Conservation (phyloP, 2,113 vertebrate species). For the Eira barbara region DNA sequence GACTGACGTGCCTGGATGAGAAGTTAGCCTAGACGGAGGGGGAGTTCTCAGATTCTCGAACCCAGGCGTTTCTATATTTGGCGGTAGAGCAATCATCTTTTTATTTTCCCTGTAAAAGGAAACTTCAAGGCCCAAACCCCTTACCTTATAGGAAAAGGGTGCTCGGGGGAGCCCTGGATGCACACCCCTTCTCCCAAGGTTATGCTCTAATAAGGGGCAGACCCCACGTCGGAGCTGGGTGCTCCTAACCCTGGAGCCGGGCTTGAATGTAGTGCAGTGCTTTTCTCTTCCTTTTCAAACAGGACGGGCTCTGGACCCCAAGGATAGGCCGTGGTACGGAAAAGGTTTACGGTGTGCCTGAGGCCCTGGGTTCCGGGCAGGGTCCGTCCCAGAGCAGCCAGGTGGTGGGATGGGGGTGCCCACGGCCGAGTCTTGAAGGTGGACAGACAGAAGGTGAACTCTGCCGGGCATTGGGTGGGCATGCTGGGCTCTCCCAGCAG, state of each 20-base stretch:
- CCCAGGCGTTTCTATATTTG: background rate
- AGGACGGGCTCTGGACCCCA: no score
- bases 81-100: background rate
- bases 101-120: background rate
- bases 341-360: background rate
- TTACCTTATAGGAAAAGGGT: background rate
- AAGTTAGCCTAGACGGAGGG: background rate
- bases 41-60: background rate
- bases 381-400: background rate
- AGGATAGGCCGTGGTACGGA: background rate
- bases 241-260: background rate
- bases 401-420: rapidly evolving
- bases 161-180: background rate
- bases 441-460: background rate
- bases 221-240: background rate
- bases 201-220: background rate
- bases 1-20: background rate
- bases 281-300: background rate
- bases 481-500: background rate
- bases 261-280: background rate
- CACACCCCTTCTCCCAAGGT: background rate
- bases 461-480: background rate
- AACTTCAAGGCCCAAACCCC: background rate
- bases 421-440: background rate
- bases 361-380: background rate